These are phyloP conservation scores for Phallusia fumigata DNA, from an alignment of 23 tunicate genomes.

Conservation along the genomic window DNA sequence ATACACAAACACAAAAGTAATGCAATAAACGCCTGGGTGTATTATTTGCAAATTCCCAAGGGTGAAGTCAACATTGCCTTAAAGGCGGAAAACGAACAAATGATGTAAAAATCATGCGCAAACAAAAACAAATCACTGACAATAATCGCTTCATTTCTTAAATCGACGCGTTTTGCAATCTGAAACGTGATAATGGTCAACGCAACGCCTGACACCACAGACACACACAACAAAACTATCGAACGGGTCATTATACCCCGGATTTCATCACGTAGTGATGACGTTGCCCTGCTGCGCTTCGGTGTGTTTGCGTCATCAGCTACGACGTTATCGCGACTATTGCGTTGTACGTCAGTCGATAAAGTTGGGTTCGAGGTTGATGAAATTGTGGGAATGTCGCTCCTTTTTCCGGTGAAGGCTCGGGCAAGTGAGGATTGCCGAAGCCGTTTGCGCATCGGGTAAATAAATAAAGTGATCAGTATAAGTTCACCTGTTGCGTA, in stretches of 20 bases:
- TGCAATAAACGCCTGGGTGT: too few relatives aligned
- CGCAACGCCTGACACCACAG: background rate
- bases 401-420: too few relatives aligned
- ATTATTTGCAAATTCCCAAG: background rate
- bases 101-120: background rate
- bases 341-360: background rate
- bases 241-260: background rate
- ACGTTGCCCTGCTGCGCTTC: background rate
- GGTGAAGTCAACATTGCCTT: background rate
- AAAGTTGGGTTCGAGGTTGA: background rate
- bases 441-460: background rate
- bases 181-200: background rate
- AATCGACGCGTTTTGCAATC: background rate
- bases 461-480: background rate
- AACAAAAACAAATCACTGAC: background rate
- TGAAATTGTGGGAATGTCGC: background rate
- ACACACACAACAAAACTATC: background rate
- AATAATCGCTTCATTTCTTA: background rate
- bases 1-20: too few relatives aligned
- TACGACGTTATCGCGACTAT: background rate
- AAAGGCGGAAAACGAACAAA: background rate
- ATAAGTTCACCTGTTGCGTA: background rate
- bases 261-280: background rate
- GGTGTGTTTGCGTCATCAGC: background rate
- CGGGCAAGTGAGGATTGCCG: too few relatives aligned